Base-by-base conservation (phyloP, 1,140 invertebrate genomes). In the Coelopa frigida region DNA sequence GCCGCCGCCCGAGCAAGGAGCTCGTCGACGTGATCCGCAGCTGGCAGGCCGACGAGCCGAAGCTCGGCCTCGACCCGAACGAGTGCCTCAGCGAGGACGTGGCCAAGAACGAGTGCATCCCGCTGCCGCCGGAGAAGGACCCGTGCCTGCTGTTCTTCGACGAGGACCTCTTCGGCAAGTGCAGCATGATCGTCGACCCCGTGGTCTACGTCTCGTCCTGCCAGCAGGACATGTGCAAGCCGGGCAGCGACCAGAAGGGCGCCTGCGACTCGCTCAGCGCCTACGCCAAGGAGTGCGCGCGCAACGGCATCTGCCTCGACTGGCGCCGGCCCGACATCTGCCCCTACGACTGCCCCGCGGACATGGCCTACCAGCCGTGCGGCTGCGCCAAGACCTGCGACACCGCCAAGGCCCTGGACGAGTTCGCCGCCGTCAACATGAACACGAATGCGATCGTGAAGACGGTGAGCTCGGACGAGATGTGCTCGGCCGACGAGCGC, bases 311-410 rank as follows among this genome's bases (percentile, higher is more conserved):
- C 1, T 89, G 85, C 57, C 63, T 84, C 1, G 65, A 79, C 47
- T 90, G 87, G 87, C 74, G 84, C 27, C 63, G 55, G 0, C 68
- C 70, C 0, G 62, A 79, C 36, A 39, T 83, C n/a, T 83, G 84
- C 53, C 80, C 83, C 1, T 78, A 76, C 51, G 57, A 71, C 0
- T 81, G 79, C 55, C 71, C 75, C 32, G 53, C 54, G 57, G 82
- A 77, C 39, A 71, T 87, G 49, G 70, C 76, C 17, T 89, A 86
- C 61, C 68, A 79, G 15, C 56, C 82, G 1, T 90, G 88, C 52
- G 76, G 77, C 8, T 89, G 85, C 61, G 76, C 78, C 22, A 72
- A 78, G 39, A 88, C 82, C 3, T 91, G 88, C 57, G 82, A 86
- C 15, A 60, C 56, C 4, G 40, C 54, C 32, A 67, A 50, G 70